Evolutionary conservation across 2,888 invertebrate genomes (phyloP).

Genomic region (Hyposoter dolosus): DNA sequence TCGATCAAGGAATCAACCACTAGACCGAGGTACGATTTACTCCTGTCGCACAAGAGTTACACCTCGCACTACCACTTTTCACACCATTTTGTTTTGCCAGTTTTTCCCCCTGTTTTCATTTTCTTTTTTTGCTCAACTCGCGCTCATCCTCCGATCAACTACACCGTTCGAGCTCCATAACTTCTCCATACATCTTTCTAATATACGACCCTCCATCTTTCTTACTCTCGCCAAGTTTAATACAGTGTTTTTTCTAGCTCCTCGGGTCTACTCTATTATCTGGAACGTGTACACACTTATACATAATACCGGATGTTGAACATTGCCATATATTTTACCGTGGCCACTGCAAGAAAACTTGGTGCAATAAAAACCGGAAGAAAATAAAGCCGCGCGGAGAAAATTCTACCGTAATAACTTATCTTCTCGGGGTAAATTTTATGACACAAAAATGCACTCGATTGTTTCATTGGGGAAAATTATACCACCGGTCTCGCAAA

Average conservation of each 20-base stretch:
- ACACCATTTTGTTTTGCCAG: background rate
- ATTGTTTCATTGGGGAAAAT: background rate
- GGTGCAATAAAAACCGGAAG: background rate
- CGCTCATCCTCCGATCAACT: background rate
- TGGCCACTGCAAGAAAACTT: conserved; percentile 5
- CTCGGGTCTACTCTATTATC: conserved; percentile 13
- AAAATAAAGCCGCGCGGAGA: background rate
- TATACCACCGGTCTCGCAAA: background rate
- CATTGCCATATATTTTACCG: conserved; percentile 20
- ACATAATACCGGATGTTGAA: conserved; percentile 2
- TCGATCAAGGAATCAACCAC: conserved; percentile 32
- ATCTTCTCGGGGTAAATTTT: background rate
- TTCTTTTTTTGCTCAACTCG: background rate
- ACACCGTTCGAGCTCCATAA: background rate
- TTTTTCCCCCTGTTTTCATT: background rate
- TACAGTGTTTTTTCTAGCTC: conserved; percentile 30
- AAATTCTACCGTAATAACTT: background rate
- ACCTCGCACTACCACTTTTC: background rate
- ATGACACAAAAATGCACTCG: background rate
- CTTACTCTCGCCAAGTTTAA: conserved; percentile 31
- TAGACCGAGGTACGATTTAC: conserved; percentile 46
- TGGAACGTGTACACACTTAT: conserved; percentile 2
- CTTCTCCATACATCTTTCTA: conserved; percentile 18
- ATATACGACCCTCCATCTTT: conserved; percentile 31
- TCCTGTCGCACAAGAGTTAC: conserved; percentile 22